Base-by-base conservation (phyloP, 2,888 invertebrate species). In the Gari tellinella region DNA sequence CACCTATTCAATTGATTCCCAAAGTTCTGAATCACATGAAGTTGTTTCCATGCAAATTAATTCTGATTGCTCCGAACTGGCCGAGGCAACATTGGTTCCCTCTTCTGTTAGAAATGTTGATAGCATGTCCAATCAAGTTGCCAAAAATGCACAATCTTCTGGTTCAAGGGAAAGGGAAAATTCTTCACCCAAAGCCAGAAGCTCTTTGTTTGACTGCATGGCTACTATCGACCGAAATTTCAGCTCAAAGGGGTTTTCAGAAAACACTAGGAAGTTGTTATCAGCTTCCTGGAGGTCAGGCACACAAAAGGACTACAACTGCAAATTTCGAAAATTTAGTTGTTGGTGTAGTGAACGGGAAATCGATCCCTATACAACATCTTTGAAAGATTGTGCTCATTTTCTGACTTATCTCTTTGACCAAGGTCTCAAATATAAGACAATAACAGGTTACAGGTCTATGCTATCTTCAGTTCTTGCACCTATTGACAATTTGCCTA, bases 311-410 rank as follows among this genome's bases (percentile, higher is more conserved):
- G 81, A 67, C 38, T 78, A 81, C 52, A 17, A 40, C 15, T 52
- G 14, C 19, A 75, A 72, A 53, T 61, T 68, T 37, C 40, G 37
- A 41, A 65, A 52, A 38, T 80, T 66, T 58, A 49, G 49, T 63
- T 46, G 70, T 43, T 81, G 78, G 81, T 81, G 70, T 72, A n/a
- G 37, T 72, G 8, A 43, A 72, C 43, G 55, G 67, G 26, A 72
- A 57, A 63, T 73, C 52, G 64, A 68, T 70, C 58, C 69, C 37
- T 48, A 45, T 75, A 17, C 41, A 26, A 62, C 69, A 40, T 26
- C 68, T 68, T 41, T 76, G 55, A 51, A n/a, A 15, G 63, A 76
- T 12, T 40, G 72, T 40, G 58, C 53, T 55, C 45, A 62, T 26
- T 72, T 70, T 57, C 51, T 72, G 17, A 48, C 70, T 25, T 38